Conservation (phyloP, 2,113 vertebrate species). For the Paraplagusia blochii region DNA sequence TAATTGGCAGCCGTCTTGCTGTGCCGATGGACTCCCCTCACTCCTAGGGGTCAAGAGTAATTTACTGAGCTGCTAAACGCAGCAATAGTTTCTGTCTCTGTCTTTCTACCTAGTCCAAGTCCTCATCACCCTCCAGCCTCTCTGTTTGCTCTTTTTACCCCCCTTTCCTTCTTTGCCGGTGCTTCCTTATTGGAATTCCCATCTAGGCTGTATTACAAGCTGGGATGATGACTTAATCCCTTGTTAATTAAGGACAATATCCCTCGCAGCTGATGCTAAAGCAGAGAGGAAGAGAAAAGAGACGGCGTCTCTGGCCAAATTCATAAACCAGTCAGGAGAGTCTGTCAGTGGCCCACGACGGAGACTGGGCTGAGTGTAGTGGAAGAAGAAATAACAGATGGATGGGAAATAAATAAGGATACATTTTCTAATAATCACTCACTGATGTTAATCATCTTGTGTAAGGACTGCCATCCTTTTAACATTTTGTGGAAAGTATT, state of each 20-base stretch:
- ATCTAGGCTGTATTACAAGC: slow-evolving; percentile 77
- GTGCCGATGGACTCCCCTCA: slow-evolving; percentile 75
- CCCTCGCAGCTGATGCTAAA: slow-evolving; percentile 78
- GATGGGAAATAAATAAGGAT: slow-evolving; percentile 46
- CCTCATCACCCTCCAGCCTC: slow-evolving; percentile 2
- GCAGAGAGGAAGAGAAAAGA: slow-evolving; percentile 47
- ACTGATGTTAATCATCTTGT: slow-evolving; percentile 53
- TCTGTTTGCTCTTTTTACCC: background rate
- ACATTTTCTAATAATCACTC: slow-evolving; percentile 50
- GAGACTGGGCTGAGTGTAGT: no score
- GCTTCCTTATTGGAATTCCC: slow-evolving; percentile 77
- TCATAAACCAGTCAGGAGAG: slow-evolving; percentile 55
- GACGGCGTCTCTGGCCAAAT: slow-evolving; percentile 60
- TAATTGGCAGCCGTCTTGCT: slow-evolving; percentile 78
- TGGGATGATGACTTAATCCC: slow-evolving; percentile 82
- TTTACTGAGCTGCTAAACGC: slow-evolving; percentile 80
- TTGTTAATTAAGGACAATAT: slow-evolving; percentile 82
- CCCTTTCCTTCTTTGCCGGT: background rate
- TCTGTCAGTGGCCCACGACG: slow-evolving; percentile 26
- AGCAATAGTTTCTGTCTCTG: slow-evolving; percentile 53
- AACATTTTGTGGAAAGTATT: no score
- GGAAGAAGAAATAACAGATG: no score
- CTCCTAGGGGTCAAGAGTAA: slow-evolving; percentile 81
- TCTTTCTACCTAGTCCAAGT: slow-evolving; percentile 48
- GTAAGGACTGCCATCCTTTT: slow-evolving; percentile 22